Conservation (phyloP, 92 coral and sea anemone genomes). For the Bergia puertoricense region DNA sequence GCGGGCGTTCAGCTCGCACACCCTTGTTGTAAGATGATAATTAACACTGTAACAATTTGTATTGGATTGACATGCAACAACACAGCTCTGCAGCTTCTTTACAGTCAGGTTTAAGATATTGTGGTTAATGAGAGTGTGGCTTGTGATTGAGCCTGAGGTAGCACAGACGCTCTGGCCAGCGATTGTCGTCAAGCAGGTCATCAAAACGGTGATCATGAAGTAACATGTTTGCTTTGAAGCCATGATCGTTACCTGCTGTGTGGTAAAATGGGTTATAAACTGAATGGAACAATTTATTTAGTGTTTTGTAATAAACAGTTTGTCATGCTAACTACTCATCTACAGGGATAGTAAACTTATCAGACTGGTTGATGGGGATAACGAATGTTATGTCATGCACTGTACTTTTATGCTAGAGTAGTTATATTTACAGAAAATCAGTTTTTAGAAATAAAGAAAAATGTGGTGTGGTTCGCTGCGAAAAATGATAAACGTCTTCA, state of each 20-base stretch:
- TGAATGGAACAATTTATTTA: too few species aligned
- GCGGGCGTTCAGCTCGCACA: not conserved
- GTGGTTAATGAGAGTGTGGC: not conserved
- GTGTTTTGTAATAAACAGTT: too few species aligned
- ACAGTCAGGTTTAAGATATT: not conserved
- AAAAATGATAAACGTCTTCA: too few species aligned
- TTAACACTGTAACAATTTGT: not conserved
- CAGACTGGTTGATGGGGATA: too few species aligned
- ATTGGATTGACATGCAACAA: not conserved
- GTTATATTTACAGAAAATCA: too few species aligned
- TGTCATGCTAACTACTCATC: too few species aligned
- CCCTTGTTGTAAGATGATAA: not conserved
- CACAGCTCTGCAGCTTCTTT: not conserved
- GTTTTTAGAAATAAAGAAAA: too few species aligned
- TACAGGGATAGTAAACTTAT: too few species aligned
- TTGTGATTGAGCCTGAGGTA: not conserved
- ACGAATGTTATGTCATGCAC: too few species aligned
- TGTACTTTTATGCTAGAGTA: too few species aligned
- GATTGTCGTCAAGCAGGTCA: not conserved
- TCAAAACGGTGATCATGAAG: not conserved
- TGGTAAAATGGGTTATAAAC: too few species aligned
- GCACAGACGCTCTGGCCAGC: not conserved
- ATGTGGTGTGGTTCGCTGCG: too few species aligned
- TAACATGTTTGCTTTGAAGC: not conserved
- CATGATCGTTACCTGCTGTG: not conserved